Evolutionary conservation across 2,113 vertebrate species (phyloP), one percentile per base, ranked within the genome.

Genomic region (Archocentrus centrarchus): DNA sequence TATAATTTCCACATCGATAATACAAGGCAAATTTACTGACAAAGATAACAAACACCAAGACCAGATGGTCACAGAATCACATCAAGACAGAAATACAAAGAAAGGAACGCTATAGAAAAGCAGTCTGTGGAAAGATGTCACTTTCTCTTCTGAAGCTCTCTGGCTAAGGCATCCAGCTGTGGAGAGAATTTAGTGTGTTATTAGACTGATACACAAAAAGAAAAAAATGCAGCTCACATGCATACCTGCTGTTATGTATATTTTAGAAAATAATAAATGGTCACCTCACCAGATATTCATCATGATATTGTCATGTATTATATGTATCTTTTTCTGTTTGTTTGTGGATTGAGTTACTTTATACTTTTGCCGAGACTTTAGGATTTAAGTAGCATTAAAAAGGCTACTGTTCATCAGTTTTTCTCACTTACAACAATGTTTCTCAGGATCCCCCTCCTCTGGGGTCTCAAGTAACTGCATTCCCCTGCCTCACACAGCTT

Each of bases 81-180:
- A 0, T 22, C 10, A 35, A 77, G 77, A 91, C 20, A 15, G 32
- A 17, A 20, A 80, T 11, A 84, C n/a, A 47, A 53, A 80, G 75
- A n/a, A 82, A 32, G 41, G 83, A 24, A 15, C 59, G 39, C 35
- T 4, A 58, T 84, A 93, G 86, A 88, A 93, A 90, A 85, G 30
- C 39, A 1, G 2, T 32, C 11, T 5, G 22, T 44, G 9, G 24
- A 64, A 79, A 41, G 62, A n/a, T 22, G 32, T 96, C 93, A 97
- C 89, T 97, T 97, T 82, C 89, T 96, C 88, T 95, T 96, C 88
- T 96, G 96, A 50, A 96, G 95, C 78, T 96, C 95, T 82, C 94
- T 94, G 59, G 95, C 90, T 79, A 97, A 89, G 59, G 94, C 91
- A 62, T 97, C 95, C 70, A 96, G 61, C 97, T 97, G 92, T 75